Base-by-base conservation (phyloP, 1,140 invertebrate genomes). In the Cotesia vestalis region DNA sequence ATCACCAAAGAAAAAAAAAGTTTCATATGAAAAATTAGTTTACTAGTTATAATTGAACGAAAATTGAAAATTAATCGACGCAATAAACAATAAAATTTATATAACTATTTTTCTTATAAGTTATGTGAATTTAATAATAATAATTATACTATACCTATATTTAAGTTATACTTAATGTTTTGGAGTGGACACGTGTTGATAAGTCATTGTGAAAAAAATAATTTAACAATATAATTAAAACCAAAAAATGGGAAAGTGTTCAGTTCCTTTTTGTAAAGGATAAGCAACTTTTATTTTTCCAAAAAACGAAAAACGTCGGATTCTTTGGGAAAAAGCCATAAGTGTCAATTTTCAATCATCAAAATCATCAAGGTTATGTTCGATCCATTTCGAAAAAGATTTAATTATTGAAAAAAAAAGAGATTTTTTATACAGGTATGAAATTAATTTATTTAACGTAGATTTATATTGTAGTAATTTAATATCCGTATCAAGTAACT, bases 401-500 rank as follows among this genome's bases (percentile, higher is more conserved):
- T 8, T 11, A 6, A n/a, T 57, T n/a, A 20, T 57, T 14, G 12
- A 57, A 14, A 57, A 57, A 57, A 6, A 8, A n/a, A 57, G 53
- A 57, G 12, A 61, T 27, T 61, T 61, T 9, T 11, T 61, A 61
- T 35, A 61, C 53, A 14, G 53, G 53, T 55, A 55, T n/a, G 12
- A 55, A 55, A 55, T 61, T 27, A 27, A 61, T 61, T 9, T 11
- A 61, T 17, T 59, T 17, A n/a, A 59, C 55, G 55, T 59, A 6
- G 14, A n/a, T n/a, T 6, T 6, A 59, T 59, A 59, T n/a, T 11
- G 11, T 59, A 59, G 5, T 59, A 17, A 59, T 59, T 59, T 14
- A 17, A 59, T 59, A 59, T 59, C 17, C 55, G 55, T 59, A 59
- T 59, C 11, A 59, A 59, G 55, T 59, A 17, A 59, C 55, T 59